Percentiles rank a stretch among this genome's conserved stretches.
Conservation (phyloP, 2,888 invertebrate genomes). For the Bombylius major region DNA sequence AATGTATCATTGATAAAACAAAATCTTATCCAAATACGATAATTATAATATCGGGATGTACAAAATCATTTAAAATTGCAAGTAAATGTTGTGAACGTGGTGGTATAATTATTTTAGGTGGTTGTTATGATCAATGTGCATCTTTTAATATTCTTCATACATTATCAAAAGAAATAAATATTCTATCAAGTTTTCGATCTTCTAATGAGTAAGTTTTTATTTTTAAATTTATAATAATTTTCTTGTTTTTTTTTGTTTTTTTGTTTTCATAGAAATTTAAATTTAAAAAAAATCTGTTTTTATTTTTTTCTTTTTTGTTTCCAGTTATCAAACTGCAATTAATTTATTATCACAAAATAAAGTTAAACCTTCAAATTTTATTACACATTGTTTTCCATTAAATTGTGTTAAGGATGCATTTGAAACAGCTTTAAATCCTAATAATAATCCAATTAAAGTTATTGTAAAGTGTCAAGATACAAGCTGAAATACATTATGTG, state of each 20-base stretch:
- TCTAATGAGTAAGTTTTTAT: slow-evolving; percentile 25
- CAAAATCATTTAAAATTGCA: slow-evolving; percentile 25
- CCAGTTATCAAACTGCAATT: background rate
- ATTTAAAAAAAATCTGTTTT: background rate
- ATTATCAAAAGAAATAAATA: slow-evolving; percentile 26
- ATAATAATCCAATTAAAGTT: slow-evolving; percentile 1
- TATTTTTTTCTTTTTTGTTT: background rate
- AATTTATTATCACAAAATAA: background rate
- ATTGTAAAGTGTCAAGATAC: background rate
- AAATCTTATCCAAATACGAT: slow-evolving; percentile 24
- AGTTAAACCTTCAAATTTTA: background rate
- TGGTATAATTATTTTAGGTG: slow-evolving; percentile 24
- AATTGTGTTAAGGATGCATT: background rate
- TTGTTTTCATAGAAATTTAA: background rate
- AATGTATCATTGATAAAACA: slow-evolving; percentile 17
- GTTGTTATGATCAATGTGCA: slow-evolving; percentile 26
- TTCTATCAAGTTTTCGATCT: slow-evolving; percentile 27
- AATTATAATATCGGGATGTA: slow-evolving; percentile 25
- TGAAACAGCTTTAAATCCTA: slow-evolving; percentile 1
- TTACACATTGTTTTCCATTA: slow-evolving; percentile 1
- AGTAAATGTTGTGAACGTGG: slow-evolving; percentile 24
- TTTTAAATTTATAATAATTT: background rate
- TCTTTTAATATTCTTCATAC: slow-evolving; percentile 26
- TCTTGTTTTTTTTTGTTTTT: background rate
- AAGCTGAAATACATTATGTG: background rate